phyloP scores from a whole-genome alignment of 2,797 vertebrate species.

The Benthosema pterotum region DNA sequence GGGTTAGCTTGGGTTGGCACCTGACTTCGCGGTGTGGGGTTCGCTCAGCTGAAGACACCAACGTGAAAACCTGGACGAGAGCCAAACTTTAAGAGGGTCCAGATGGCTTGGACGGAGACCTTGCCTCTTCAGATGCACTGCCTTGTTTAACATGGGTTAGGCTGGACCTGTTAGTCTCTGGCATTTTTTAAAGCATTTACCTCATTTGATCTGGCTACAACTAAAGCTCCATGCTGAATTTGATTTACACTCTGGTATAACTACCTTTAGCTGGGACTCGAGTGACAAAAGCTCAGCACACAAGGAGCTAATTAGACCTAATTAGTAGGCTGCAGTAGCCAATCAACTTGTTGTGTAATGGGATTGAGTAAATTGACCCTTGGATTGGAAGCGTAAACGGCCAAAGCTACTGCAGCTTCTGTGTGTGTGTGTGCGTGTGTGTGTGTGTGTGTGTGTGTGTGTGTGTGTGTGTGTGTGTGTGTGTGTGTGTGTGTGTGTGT shows the following conservation, averaged over 20 bases:
- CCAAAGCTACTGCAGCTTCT: neutral
- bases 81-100: conserved; percentile 76
- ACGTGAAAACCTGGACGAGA: conserved; percentile 67
- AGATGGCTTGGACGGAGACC: conserved; percentile 69
- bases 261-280: conserved; percentile 50
- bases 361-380: conserved; percentile 42
- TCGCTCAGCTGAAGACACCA: conserved; percentile 73
- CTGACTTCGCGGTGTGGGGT: conserved; percentile 45
- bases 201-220: conserved; percentile 61
- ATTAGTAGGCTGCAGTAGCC: conserved; percentile 60
- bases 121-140: conserved; percentile 52
- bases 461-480: conserved; percentile 5
- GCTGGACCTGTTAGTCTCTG: conserved; percentile 62
- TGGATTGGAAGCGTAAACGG: conserved; percentile 13
- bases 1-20: conserved; percentile 65
- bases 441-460: conserved; percentile 3
- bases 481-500: conserved; percentile 19
- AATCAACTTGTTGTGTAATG: conserved; percentile 67
- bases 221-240: conserved; percentile 41
- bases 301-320: conserved; percentile 52
- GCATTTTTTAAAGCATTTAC: conserved; percentile 63
- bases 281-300: conserved; percentile 37
- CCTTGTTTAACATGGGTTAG: conserved; percentile 60
- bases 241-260: conserved; percentile 63
- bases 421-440: neutral